These are phyloP conservation scores for Datnioides undecimradiatus DNA, from an alignment of 2,113 vertebrate genomes.

Conservation along the genomic window DNA sequence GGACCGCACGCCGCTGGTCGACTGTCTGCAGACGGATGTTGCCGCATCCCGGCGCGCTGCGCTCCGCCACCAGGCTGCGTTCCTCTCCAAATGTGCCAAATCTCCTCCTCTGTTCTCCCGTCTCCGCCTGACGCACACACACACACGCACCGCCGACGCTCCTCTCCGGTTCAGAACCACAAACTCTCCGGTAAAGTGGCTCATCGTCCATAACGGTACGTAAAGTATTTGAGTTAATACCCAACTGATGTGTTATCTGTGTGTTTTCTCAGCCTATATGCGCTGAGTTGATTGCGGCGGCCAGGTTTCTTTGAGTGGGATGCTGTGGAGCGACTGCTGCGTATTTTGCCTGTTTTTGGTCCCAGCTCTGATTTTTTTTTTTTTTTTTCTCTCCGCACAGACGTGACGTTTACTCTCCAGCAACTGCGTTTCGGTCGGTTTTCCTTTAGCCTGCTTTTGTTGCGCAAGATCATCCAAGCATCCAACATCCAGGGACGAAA, in stretches of 20 bases:
- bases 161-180: constrained; percentile 53
- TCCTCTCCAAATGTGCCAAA: constrained; percentile 61
- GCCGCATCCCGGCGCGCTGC: constrained; percentile 70
- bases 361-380: constrained; percentile 11
- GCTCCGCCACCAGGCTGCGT: constrained; percentile 62
- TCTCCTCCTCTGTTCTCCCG: constrained; percentile 64
- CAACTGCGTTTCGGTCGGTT: constrained; percentile 8
- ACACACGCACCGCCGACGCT: constrained; percentile 33
- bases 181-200: constrained; percentile 65
- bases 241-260: not conserved
- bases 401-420: constrained; percentile 50
- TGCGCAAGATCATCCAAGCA: constrained; percentile 23
- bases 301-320: constrained; percentile 40
- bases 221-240: constrained; percentile 54
- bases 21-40: constrained; percentile 70
- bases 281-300: constrained; percentile 9
- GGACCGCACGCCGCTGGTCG: constrained; percentile 42
- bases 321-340: constrained; percentile 38
- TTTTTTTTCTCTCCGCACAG: constrained; percentile 32
- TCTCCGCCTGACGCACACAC: constrained; percentile 42
- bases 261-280: constrained; percentile 9
- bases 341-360: constrained; percentile 23
- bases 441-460: constrained; percentile 1
- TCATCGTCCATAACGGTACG: constrained; percentile 65
- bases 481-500: constrained; percentile 1